Base-by-base conservation (phyloP, 2,797 vertebrate genomes). In the Rhinophrynus dorsalis region DNA sequence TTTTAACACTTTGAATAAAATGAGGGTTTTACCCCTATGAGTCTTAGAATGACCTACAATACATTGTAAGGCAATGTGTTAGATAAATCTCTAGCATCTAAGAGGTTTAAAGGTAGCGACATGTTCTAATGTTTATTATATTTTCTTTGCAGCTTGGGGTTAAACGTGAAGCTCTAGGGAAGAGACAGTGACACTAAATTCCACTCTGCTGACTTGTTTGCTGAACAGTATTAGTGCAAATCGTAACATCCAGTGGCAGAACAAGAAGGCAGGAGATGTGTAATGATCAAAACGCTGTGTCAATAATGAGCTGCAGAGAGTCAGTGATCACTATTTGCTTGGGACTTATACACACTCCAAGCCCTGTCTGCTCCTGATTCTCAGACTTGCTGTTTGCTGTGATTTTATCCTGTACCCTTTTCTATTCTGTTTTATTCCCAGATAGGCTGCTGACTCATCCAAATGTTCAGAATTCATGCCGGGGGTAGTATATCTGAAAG, bases 271-370 rank as follows among this genome's bases (percentile, higher is more conserved):
- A 48, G 23, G 35, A 58, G 35, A 73, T 65, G 61, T 65, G 61
- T 72, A 72, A 72, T 65, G 61, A 73, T 73, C 33, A 66, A 73
- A 64, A 67, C 66, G 62, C 70, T 67, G 70, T 73, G 70, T 73
- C 70, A 73, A 73, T 73, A 73, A 67, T 60, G 55, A 73, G 15
- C 35, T 44, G 47, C 52, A 67, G 17, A 66, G 29, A 66, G 35
- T 38, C 45, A 52, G 62, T 52, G 61, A 65, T 73, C 69, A 67
- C 30, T 66, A 73, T 73, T 73, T 73, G 70, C 55, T 67, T 29
- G 47, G 40, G 70, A 73, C 55, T 73, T 66, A 73, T 73, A 55
- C 62, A 52, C 55, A 66, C 55, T 73, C 47, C 26, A 59, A 66
- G 21, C 60, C 32, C 32, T 52, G 61, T 44, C 61, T 73, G 61